phyloP scores from a whole-genome alignment of 2,888 invertebrate genomes.

The Pyrrhopygopsis socrates region DNA sequence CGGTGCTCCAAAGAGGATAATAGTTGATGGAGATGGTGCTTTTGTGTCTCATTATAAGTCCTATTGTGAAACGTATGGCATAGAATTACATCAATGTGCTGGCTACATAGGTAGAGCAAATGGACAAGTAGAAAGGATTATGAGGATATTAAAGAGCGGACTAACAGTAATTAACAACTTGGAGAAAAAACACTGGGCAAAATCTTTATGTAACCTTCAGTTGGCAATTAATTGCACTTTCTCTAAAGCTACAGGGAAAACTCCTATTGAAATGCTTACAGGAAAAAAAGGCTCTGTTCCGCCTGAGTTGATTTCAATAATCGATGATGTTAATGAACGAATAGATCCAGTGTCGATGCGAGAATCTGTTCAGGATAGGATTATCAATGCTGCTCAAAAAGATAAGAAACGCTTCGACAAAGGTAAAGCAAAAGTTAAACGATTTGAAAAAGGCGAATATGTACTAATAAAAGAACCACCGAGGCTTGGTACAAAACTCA shows the following conservation, averaged over 20 bases:
- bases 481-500: constrained; percentile 25
- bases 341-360: not conserved
- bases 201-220: not conserved
- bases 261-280: not conserved
- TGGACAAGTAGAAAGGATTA: not conserved
- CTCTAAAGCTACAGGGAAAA: not conserved
- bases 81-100: not conserved
- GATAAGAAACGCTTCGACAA: constrained; percentile 45
- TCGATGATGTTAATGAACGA: not conserved
- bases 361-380: constrained; percentile 53
- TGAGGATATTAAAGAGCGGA: not conserved
- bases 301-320: not conserved
- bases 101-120: not conserved
- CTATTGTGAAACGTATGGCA: not conserved
- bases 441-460: constrained; percentile 46
- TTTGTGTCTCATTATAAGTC: not conserved
- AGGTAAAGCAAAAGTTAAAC: constrained; percentile 44
- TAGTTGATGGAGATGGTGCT: not conserved
- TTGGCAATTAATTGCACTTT: not conserved
- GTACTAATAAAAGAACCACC: constrained; percentile 35
- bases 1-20: not conserved
- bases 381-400: constrained; percentile 22
- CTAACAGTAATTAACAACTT: not conserved
- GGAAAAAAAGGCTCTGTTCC: not conserved
- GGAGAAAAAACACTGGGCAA: not conserved